Base-by-base conservation (phyloP, 2,113 vertebrate species). In the Ondatra zibethicus region DNA sequence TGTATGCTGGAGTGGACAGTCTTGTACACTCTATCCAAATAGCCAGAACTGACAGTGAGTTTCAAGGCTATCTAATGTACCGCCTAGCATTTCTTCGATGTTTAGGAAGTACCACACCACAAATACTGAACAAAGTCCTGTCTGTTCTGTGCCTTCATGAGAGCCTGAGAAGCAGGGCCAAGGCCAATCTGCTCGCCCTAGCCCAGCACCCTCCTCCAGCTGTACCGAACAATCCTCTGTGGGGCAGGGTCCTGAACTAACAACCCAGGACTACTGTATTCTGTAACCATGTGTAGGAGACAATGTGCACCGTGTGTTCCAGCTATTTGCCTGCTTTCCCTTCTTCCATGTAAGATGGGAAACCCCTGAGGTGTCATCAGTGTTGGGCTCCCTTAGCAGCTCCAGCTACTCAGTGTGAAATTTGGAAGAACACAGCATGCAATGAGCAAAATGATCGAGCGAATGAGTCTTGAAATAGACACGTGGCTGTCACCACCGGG, bases 21-120 rank as follows among this genome's bases (percentile, higher is more conserved):
- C 82, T 36, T 91, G 45, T 63, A 80, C 14, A 42, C 92, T 89
- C 80, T 93, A 68, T 63, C 85, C 52, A 96, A 87, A 68, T 82
- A 85, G 63, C 47, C 10, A 76, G 27, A 93, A 78, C 6, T 92
- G 45, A 93, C 14, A 91, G 75, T 89, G 82, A 96, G 42, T 77
- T 94, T 92, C 72, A 55, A 89, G 66, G 63, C 61, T 61, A 0
- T 55, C 70, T 63, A 63, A 63, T 73, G 68, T 81, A 33, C 61
- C 91, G 36, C 23, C 66, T 58, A 52, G 61, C 36, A 92, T 42
- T 77, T 42, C 91, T 86, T 36, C 72, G n/a, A 23, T 81, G 1
- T 72, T 76, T 66, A 77, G 70, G n/a, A 90, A 82, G 25, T 52
- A 52, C 36, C 92, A 61, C n/a, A 16, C 31, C 93, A 61, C n/a